Conservation (phyloP, 2,888 invertebrate species). For the Lithophane socia region DNA sequence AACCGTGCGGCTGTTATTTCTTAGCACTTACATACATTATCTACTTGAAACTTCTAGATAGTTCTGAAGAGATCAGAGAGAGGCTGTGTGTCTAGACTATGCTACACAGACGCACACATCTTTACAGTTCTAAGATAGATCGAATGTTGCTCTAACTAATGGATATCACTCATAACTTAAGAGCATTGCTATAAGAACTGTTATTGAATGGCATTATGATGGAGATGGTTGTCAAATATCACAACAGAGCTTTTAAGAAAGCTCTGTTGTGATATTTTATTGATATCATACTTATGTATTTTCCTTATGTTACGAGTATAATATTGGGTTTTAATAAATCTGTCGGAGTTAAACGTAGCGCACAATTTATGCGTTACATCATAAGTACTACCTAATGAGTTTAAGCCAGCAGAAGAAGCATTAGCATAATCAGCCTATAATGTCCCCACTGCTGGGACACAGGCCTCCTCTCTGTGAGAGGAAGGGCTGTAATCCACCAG, state of each 20-base stretch:
- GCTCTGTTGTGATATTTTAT: too few relatives aligned
- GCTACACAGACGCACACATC: conserved; percentile 4
- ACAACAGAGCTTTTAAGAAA: neutral
- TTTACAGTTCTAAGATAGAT: conserved; percentile 22
- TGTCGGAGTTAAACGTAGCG: neutral
- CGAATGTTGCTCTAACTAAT: conserved; percentile 44
- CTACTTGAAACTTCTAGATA: conserved; percentile 31
- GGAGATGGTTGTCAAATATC: conserved; percentile 6
- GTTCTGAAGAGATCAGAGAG: neutral
- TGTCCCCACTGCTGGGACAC: too few relatives aligned
- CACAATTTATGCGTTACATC: neutral
- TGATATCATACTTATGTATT: neutral
- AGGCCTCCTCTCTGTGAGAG: too few relatives aligned
- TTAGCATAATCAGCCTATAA: too few relatives aligned
- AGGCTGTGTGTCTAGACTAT: neutral
- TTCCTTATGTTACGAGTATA: too few relatives aligned
- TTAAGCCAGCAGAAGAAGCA: neutral
- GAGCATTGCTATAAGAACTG: conserved; percentile 11
- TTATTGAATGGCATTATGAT: conserved; percentile 12
- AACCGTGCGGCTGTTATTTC: too few relatives aligned
- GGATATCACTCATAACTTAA: conserved; percentile 29
- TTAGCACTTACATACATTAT: neutral
- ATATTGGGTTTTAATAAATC: neutral
- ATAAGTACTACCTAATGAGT: neutral
- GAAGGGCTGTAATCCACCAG: too few relatives aligned